Percentiles rank a stretch among this genome's conserved stretches.
Evolutionary conservation across 2,797 vertebrate species (phyloP).

Genomic region (Etheostoma nigrum): DNA sequence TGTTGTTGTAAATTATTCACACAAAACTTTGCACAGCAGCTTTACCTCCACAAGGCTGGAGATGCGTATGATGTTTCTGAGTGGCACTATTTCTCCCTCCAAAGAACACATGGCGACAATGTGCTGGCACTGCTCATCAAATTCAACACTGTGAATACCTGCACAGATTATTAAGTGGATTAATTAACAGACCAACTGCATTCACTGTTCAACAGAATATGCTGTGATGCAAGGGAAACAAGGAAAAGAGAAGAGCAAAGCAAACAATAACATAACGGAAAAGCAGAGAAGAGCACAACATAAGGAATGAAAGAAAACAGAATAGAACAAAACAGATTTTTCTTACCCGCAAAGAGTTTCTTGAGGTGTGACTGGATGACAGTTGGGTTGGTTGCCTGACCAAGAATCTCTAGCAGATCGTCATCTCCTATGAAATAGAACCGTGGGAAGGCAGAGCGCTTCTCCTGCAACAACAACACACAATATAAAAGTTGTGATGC

Average conservation of each 20-base stretch:
- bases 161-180: conserved; percentile 11
- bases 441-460: conserved; percentile 95
- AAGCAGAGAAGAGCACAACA: not conserved
- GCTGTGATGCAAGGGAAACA: not conserved
- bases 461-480: conserved; percentile 86
- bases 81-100: conserved; percentile 93
- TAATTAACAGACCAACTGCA: conserved; percentile 18
- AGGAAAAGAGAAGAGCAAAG: not conserved
- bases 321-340: not conserved
- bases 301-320: not conserved
- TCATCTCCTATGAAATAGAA: conserved; percentile 99
- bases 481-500: not conserved
- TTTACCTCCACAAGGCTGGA: conserved; percentile 94
- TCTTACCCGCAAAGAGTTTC: conserved; percentile 95
- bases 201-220: conserved; percentile 2
- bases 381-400: conserved; percentile 93
- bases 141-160: conserved; percentile 96
- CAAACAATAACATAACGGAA: not conserved
- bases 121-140: conserved; percentile 91
- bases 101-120: conserved; percentile 95
- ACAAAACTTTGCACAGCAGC: not conserved
- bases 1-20: not conserved
- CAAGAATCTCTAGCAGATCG: conserved; percentile 96
- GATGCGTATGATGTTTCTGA: conserved; percentile 90
- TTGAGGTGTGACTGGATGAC: conserved; percentile 98